Percentiles rank a stretch among this genome's conserved stretches.
Conservation (phyloP, 2,113 vertebrate genomes). For the Ahaetulla prasina region DNA sequence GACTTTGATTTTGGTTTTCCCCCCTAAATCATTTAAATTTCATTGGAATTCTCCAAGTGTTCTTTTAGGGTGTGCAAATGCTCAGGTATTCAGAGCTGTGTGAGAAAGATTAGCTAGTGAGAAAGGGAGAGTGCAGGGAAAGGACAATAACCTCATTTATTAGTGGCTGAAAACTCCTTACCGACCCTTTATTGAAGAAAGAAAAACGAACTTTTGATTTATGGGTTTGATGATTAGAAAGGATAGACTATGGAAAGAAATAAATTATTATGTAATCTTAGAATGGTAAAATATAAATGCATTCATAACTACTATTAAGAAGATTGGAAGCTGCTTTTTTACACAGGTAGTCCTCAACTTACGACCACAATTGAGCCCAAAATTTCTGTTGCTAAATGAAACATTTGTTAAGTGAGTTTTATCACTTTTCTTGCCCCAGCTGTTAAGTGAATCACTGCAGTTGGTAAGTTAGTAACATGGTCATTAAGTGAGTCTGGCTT, state of each 20-base stretch:
- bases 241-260: background rate
- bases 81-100: background rate
- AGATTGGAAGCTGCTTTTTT: background rate
- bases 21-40: background rate
- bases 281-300: background rate
- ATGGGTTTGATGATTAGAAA: background rate
- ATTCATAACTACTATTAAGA: background rate
- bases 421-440: background rate
- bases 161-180: background rate
- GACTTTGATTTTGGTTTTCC: background rate
- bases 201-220: background rate
- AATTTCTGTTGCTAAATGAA: background rate
- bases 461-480: background rate
- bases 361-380: background rate
- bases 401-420: background rate
- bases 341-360: background rate
- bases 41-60: background rate
- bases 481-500: background rate
- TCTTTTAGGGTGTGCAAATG: background rate
- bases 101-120: background rate
- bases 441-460: background rate
- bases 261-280: background rate
- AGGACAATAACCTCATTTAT: background rate
- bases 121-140: background rate
- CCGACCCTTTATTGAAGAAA: background rate